Evolutionary conservation across 1,140 invertebrate genomes (phyloP), one percentile per base, ranked within the genome.

Genomic region (Chrysopa pallens): DNA sequence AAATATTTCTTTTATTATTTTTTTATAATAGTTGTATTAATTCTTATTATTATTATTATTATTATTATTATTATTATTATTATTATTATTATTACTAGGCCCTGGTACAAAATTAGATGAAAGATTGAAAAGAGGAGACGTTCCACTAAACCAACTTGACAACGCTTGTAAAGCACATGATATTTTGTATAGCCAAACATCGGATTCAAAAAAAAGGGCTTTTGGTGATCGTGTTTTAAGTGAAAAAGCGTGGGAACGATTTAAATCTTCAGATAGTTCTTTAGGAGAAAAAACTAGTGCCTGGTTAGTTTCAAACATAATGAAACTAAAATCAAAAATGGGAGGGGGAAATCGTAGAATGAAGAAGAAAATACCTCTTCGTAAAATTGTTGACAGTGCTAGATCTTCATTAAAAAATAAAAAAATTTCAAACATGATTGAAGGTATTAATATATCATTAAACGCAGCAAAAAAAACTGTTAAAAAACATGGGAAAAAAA

Each of bases 201-300:
- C 12, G 38, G 38, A 17, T 43, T 36, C 7, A 12, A 37, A 37
- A 28, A 36, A 37, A 15, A 36, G n/a, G 38, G 42, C 36, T 17
- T 37, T 38, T 8, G 29, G 12, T 23, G 17, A 23, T 23, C 17
- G 42, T 28, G 6, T 35, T 37, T 43, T 37, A 43, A 38, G n/a
- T 28, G 12, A 35, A 35, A 55, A 53, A 49, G 57, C 58, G 29
- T 59, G 51, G 51, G n/a, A 51, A 44, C 44, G 53, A 44, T 47
- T 59, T 38, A 52, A 52, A 43, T 43, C 59, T n/a, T 54, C 45
- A 43, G 54, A 64, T 42, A 40, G 53, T 35, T 46, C 23, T 43
- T 36, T 57, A 6, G 44, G 42, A 8, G 55, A 57, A 51, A 54
- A 49, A 52, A 17, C 42, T 7, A 44, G 52, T 12, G 54, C 53